phyloP scores from a whole-genome alignment of 2,797 vertebrate species.

The Microhierax caerulescens region DNA sequence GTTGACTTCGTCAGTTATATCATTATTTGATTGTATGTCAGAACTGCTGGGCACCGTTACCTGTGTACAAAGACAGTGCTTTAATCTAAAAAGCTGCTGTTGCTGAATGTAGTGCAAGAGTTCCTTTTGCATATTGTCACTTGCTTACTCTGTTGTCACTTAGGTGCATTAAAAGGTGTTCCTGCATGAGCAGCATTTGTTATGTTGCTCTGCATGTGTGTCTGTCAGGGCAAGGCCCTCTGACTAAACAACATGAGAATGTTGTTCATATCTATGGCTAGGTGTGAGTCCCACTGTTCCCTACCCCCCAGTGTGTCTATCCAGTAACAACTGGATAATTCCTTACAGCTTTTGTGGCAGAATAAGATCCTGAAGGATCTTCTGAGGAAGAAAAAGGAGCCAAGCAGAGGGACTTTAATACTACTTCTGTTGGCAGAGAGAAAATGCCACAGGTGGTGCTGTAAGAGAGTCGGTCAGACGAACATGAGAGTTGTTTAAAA shows the following conservation, averaged over 20 bases:
- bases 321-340: not conserved
- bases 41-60: not conserved
- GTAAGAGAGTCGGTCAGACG: not conserved
- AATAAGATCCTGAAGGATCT: not conserved
- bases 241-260: not conserved
- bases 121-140: not conserved
- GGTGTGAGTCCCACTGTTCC: not conserved
- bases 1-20: not conserved
- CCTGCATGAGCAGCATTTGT: not conserved
- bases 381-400: not conserved
- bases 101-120: not conserved
- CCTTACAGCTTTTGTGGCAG: not conserved
- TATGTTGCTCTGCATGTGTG: not conserved
- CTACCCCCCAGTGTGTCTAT: accelerated
- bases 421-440: not conserved
- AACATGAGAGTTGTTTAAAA: not conserved
- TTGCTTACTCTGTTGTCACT: not conserved
- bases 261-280: not conserved
- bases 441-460: not conserved
- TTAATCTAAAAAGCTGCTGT: not conserved
- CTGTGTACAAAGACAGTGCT: not conserved
- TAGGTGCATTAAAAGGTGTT: not conserved
- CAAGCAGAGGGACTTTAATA: not conserved
- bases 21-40: not conserved
- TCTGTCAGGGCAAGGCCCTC: not conserved